Conservation (phyloP, 2,797 vertebrate genomes). For the Pseudochirops cupreus region DNA sequence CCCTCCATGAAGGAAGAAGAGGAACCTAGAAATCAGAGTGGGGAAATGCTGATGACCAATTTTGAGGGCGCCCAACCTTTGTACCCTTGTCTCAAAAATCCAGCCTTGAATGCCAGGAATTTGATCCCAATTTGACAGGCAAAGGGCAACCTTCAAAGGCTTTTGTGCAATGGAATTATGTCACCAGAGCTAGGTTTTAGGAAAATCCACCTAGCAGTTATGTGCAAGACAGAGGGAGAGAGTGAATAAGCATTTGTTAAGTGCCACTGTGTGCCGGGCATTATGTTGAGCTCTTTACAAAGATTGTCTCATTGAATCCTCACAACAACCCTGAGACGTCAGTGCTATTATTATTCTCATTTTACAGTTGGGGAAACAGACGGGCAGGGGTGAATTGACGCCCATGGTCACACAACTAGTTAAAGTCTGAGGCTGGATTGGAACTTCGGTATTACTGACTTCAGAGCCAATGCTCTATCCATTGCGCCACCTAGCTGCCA, state of each 20-base stretch:
- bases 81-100: neutral
- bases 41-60: neutral
- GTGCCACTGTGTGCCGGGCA: neutral
- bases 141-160: neutral
- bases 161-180: slow-evolving; percentile 4
- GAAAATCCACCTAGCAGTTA: slow-evolving; percentile 31
- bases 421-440: too few relatives aligned
- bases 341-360: too few relatives aligned
- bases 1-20: neutral
- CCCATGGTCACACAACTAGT: too few relatives aligned
- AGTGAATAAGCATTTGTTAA: slow-evolving; percentile 13
- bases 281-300: neutral
- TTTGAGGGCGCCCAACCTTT: neutral
- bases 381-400: too few relatives aligned
- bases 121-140: slow-evolving; percentile 8
- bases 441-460: too few relatives aligned
- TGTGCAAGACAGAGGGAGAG: neutral
- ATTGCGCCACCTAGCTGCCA: too few relatives aligned
- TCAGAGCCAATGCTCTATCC: too few relatives aligned
- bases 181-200: slow-evolving; percentile 3
- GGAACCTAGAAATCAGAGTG: neutral
- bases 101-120: slow-evolving; percentile 8
- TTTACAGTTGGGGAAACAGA: too few relatives aligned
- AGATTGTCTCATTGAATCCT: too few relatives aligned
- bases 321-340: too few relatives aligned